A percentile compares a stretch with the other conserved stretches of the same genome.
phyloP scores from a whole-genome alignment of 2,888 invertebrate species.

The Iphiclides podalirius region DNA sequence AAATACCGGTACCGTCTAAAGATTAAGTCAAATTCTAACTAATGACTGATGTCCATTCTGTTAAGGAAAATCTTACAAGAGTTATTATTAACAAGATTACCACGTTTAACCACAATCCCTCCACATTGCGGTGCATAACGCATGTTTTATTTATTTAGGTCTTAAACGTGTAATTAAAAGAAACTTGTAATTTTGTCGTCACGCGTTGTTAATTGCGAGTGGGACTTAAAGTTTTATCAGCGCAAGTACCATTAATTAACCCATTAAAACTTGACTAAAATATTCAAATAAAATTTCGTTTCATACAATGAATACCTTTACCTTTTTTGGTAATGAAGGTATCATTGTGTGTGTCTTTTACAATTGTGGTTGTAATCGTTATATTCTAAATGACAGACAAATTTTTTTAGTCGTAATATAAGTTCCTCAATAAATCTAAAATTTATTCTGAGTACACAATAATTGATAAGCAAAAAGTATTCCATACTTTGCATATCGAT shows the following conservation, averaged over 20 bases:
- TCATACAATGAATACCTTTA: background rate
- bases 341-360: background rate
- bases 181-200: constrained; percentile 2
- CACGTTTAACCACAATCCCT: background rate
- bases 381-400: too few relatives aligned
- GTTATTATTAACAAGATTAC: constrained; percentile 1
- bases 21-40: too few relatives aligned
- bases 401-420: too few relatives aligned
- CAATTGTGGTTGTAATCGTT: too few relatives aligned
- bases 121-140: constrained; percentile 1
- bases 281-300: background rate
- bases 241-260: constrained; percentile 1
- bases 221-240: background rate
- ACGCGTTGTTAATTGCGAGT: constrained; percentile 16
- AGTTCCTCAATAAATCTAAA: too few relatives aligned
- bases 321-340: background rate
- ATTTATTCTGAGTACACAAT: too few relatives aligned
- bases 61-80: background rate
- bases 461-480: too few relatives aligned
- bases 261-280: background rate
- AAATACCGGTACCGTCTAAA: too few relatives aligned
- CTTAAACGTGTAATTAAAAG: constrained; percentile 12
- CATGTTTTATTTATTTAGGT: constrained; percentile 7
- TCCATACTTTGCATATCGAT: too few relatives aligned
- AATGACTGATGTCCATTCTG: constrained; percentile 3